phyloP scores from a whole-genome alignment of 2,113 vertebrate species.

The Glaucidium brasilianum region DNA sequence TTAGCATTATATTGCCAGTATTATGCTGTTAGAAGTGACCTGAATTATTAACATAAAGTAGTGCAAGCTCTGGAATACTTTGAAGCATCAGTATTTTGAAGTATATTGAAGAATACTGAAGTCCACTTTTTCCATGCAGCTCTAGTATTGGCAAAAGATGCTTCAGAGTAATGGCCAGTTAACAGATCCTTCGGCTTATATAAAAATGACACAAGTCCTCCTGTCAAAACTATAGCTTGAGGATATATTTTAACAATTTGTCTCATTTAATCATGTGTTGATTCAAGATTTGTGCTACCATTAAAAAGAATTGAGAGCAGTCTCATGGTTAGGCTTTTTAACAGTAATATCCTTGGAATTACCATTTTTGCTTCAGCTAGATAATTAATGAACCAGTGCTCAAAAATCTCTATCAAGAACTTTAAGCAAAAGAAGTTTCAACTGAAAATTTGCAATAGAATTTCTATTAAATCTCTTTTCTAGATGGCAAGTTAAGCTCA shows the following conservation, averaged over 20 bases:
- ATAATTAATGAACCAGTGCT: background rate
- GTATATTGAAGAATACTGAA: background rate
- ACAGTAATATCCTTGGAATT: background rate
- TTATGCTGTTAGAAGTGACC: background rate
- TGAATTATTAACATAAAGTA: background rate
- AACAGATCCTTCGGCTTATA: background rate
- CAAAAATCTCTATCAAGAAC: background rate
- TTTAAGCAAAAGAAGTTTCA: background rate
- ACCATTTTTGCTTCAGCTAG: background rate
- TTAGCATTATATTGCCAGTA: background rate
- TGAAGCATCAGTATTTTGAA: background rate
- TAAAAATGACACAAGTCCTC: background rate
- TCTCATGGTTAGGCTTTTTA: background rate
- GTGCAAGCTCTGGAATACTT: background rate
- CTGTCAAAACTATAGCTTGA: background rate
- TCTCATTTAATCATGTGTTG: background rate
- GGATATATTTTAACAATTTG: background rate
- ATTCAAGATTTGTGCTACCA: background rate
- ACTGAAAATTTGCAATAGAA: background rate
- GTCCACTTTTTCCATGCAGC: background rate
- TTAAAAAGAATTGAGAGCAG: background rate
- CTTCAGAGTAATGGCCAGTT: background rate
- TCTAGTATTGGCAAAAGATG: background rate
- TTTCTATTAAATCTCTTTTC: background rate
- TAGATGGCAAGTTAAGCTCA: background rate